These are phyloP conservation scores for Harpegnathos saltator DNA, from an alignment of 1,140 invertebrate species.

Conservation along the genomic window DNA sequence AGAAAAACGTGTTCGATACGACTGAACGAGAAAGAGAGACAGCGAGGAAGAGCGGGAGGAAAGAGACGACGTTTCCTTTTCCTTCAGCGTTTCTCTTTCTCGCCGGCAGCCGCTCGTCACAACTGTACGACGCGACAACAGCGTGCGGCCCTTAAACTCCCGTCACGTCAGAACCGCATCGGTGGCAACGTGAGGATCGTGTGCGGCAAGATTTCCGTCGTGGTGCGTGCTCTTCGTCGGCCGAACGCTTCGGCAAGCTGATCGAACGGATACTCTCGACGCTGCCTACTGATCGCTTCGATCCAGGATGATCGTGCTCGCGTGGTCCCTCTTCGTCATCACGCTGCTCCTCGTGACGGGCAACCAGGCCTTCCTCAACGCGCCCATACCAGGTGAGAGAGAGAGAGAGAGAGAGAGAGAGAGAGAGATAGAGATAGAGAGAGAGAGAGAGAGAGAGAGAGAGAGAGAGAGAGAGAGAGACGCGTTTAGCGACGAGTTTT, in stretches of 20 bases:
- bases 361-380: conserved; percentile 75
- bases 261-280: conserved; percentile 31
- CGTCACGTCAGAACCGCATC: background rate
- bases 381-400: conserved; percentile 75
- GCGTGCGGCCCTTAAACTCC: background rate
- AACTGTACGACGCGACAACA: background rate
- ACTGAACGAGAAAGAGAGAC: too few relatives aligned
- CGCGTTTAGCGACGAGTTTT: conserved; percentile 5
- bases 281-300: conserved; percentile 26
- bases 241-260: conserved; percentile 22
- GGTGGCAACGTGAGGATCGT: conserved; percentile 28
- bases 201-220: conserved; percentile 20
- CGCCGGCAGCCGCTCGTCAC: background rate
- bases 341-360: conserved; percentile 74
- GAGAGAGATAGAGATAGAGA: too few relatives aligned
- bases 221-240: conserved; percentile 13
- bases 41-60: background rate
- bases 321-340: conserved; percentile 76
- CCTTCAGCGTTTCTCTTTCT: background rate
- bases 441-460: too few relatives aligned
- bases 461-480: too few relatives aligned
- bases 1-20: background rate
- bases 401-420: too few relatives aligned
- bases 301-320: conserved; percentile 76
- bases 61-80: background rate